Conservation (phyloP, 2,797 vertebrate species). For the Steatocranus sp. region DNA sequence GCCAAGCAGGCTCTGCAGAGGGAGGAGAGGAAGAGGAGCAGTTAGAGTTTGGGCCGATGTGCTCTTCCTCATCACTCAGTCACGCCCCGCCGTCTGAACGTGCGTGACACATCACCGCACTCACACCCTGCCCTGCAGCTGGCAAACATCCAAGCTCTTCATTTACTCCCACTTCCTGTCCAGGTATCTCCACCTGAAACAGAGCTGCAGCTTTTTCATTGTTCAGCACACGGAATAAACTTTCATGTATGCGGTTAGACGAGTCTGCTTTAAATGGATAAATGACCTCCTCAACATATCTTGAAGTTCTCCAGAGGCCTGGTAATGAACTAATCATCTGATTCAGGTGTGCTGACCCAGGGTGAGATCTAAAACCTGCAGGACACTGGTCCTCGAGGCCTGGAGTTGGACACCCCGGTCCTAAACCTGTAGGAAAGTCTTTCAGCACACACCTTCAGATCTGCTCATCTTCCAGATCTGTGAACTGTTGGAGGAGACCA, state of each 20-base stretch:
- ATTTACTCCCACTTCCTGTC: not conserved
- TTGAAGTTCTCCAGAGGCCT: not conserved
- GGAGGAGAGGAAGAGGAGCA: not conserved
- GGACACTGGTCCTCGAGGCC: rapidly evolving
- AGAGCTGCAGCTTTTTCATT: not conserved
- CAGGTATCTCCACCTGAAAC: not conserved
- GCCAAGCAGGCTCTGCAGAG: slow-evolving; percentile 79
- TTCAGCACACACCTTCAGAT: not conserved
- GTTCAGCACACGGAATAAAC: not conserved
- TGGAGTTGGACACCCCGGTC: not conserved
- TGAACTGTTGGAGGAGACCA: not conserved
- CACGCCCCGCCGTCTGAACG: not conserved
- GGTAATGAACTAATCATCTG: rapidly evolving
- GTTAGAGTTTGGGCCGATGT: not conserved
- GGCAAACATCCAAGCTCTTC: not conserved
- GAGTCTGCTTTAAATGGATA: not conserved
- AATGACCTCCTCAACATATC: not conserved
- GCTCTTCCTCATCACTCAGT: not conserved
- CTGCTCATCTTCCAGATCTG: not conserved
- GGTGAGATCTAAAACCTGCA: not conserved
- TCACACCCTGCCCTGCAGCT: not conserved
- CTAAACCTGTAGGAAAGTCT: not conserved
- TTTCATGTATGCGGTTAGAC: not conserved
- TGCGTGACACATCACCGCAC: not conserved
- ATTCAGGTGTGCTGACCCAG: not conserved